A percentile compares a stretch with the other conserved stretches of the same genome.
These are phyloP conservation scores for Malaclemys terrapin DNA, from an alignment of 2,113 vertebrate genomes.

Conservation along the genomic window DNA sequence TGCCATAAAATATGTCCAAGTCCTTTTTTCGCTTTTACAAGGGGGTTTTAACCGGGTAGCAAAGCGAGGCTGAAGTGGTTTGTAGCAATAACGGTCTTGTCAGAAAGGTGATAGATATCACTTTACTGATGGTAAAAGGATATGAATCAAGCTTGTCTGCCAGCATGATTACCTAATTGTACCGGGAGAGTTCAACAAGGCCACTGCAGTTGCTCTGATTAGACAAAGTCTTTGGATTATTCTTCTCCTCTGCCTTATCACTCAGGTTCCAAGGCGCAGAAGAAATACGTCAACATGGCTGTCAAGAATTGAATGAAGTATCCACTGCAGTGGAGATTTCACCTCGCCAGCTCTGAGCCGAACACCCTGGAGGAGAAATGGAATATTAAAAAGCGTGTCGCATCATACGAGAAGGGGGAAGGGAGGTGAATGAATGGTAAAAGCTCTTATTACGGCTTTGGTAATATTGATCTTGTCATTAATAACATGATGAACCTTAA, in stretches of 20 bases:
- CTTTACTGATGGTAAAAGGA: constrained; percentile 61
- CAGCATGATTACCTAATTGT: constrained; percentile 6
- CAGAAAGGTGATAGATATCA: constrained; percentile 48
- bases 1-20: constrained; percentile 57
- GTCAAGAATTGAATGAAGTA: background rate
- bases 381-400: background rate
- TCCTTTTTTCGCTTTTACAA: constrained; percentile 47
- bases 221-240: background rate
- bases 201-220: background rate
- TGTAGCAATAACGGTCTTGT: constrained; percentile 48
- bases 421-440: constrained; percentile 45
- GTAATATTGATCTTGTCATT: constrained; percentile 57
- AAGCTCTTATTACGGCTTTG: constrained; percentile 46
- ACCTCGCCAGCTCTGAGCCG: background rate
- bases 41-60: constrained; percentile 36
- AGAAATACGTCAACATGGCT: constrained; percentile 31
- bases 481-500: constrained; percentile 49
- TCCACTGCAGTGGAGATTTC: background rate
- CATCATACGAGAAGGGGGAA: background rate
- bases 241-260: background rate
- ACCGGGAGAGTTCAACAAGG: constrained; percentile 51
- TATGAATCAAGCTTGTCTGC: constrained; percentile 65
- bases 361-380: constrained; percentile 17
- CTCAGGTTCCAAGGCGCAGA: constrained; percentile 29
- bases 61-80: constrained; percentile 23